Base-by-base conservation (phyloP, 2,888 invertebrate genomes). In the Apomyelois bistriatella region DNA sequence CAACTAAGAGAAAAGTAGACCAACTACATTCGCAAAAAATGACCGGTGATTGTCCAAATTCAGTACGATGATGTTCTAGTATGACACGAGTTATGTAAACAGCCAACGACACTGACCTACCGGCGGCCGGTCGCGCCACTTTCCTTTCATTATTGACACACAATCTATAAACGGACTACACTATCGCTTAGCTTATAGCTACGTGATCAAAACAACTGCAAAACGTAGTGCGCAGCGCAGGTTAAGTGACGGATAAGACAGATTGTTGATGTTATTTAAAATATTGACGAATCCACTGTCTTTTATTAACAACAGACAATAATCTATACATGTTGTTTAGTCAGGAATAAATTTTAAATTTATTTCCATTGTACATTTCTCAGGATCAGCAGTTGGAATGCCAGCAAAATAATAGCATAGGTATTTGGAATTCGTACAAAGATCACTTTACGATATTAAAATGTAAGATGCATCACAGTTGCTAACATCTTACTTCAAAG, bases 81-180 rank as follows among this genome's bases (percentile, higher is more conserved):
- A 75, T 83, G 79, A 85, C 83, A 78, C 70, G 65, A 64, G 76
- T 90, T 88, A 88, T 81, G 86, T 82, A 87, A 88, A 73, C 61
- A 63, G 69, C 61, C 62, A 68, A 69, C 85, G 90, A 87, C 89
- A 89, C 86, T 90, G 90, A 89, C 90, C 90, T 78, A 88, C 82
- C 81, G 75, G 62, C 69, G 71, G 75, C 65, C 75, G 68, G 67
- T 63, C 77, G 88, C 74, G 81, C 85, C 77, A 88, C 89, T 89
- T 89, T 87, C 87, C 80, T 86, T 87, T 88, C 84, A 82, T 82
- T 87, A 87, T 87, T 86, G 87, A 87, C 89, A 87, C 84, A 86
- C 84, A 78, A 80, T 82, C 80, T 79, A 74, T 76, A 79, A 74
- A 73, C 75, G 74, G 74, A 70, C 73, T 74, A 72, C 71, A 74